phyloP scores from a whole-genome alignment of 2,888 invertebrate species.

The Imbricaverruca yamaguchii region DNA sequence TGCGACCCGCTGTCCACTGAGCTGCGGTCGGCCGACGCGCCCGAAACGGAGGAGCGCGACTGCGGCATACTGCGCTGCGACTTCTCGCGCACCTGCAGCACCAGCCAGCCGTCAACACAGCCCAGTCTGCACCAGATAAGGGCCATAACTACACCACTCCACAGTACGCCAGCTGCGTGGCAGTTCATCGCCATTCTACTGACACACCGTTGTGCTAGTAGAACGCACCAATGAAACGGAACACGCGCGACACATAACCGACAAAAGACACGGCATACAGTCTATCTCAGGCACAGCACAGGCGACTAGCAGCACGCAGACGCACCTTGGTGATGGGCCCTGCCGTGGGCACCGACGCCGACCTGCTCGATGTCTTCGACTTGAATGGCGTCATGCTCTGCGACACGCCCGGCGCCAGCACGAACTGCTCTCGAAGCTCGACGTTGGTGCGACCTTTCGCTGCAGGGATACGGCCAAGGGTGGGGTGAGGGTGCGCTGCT shows the following conservation, averaged over 20 bases:
- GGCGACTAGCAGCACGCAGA: constrained; percentile 22
- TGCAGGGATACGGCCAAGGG: constrained; percentile 43
- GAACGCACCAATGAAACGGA: too few species aligned
- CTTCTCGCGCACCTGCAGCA: constrained; percentile 74
- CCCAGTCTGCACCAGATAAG: too few species aligned
- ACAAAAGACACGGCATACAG: too few species aligned
- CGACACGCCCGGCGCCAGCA: constrained; percentile 94
- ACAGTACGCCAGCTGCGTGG: too few species aligned
- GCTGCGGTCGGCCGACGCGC: constrained; percentile 78
- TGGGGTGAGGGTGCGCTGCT: not conserved
- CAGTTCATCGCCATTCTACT: too few species aligned
- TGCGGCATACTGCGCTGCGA: constrained; percentile 85
- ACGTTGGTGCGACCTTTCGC: constrained; percentile 99
- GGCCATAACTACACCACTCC: too few species aligned
- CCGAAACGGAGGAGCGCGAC: constrained; percentile 65
- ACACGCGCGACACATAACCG: too few species aligned
- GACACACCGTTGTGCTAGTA: too few species aligned
- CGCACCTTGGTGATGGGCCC: constrained; percentile 95
- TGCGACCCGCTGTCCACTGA: constrained; percentile 47
- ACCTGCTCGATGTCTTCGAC: constrained; percentile 56
- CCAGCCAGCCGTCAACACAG: too few species aligned
- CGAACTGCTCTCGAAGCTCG: constrained; percentile 98
- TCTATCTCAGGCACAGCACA: too few species aligned
- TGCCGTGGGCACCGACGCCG: constrained; percentile 47
- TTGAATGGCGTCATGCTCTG: constrained; percentile 99